Conservation (phyloP, 2,888 invertebrate species). For the Pterostichus madidus region DNA sequence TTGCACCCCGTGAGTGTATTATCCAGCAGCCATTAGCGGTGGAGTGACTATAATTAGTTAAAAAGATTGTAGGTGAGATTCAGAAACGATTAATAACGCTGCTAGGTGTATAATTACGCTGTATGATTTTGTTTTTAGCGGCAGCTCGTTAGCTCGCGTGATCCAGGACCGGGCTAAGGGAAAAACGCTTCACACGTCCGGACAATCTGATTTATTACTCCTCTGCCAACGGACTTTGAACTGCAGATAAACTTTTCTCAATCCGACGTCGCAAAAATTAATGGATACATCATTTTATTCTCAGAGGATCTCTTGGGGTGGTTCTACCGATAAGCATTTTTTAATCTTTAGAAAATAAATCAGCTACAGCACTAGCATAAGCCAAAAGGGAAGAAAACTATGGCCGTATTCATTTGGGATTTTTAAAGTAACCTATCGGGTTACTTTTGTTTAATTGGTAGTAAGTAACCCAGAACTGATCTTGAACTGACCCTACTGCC, state of each 20-base stretch:
- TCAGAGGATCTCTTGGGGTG: too few species aligned
- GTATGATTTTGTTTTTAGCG: conserved; percentile 39
- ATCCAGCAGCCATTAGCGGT: conserved; percentile 8
- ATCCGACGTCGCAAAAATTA: conserved; percentile 28
- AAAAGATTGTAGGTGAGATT: conserved; percentile 40
- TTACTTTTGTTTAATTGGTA: too few species aligned
- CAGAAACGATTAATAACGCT: conserved; percentile 44
- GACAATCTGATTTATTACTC: conserved; percentile 41
- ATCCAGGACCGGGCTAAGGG: conserved; percentile 19
- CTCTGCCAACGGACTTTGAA: conserved; percentile 34
- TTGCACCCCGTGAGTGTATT: conserved; percentile 3
- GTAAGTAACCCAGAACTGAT: too few species aligned
- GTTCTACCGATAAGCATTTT: too few species aligned
- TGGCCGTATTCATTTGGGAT: too few species aligned
- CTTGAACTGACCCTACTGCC: too few species aligned
- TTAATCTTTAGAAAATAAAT: too few species aligned
- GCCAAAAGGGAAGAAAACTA: too few species aligned
- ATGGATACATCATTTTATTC: conserved; percentile 26
- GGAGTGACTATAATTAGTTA: conserved; percentile 35
- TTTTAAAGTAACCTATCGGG: too few species aligned
- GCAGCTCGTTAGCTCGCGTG: conserved; percentile 43
- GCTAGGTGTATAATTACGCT: conserved; percentile 46
- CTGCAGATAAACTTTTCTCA: conserved; percentile 35
- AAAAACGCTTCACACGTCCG: conserved; percentile 39
- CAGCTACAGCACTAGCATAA: too few species aligned